Evolutionary conservation across 2,888 invertebrate species (phyloP).

Genomic region (Eilema caniola): DNA sequence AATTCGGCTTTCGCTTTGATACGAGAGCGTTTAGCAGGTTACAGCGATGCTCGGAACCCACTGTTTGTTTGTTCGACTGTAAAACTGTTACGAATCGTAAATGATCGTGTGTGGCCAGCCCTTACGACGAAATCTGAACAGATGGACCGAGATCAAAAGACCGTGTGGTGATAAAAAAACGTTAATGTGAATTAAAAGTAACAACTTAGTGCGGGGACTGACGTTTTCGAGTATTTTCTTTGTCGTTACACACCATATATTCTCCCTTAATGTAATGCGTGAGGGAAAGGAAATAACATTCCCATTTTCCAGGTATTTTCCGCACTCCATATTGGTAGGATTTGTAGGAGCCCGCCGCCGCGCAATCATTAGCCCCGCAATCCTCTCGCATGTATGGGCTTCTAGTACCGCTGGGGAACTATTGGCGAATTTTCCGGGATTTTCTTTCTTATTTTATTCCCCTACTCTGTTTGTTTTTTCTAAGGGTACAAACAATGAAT

Average conservation of each 20-base stretch:
- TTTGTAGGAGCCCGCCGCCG: constrained; percentile 72
- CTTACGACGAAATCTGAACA: constrained; percentile 86
- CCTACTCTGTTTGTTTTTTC: constrained; percentile 56
- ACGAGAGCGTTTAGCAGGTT: constrained; percentile 70
- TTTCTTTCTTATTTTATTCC: constrained; percentile 64
- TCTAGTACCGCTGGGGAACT: constrained; percentile 72
- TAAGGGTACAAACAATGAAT: constrained; percentile 46
- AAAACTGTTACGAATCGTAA: constrained; percentile 84
- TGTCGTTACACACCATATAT: constrained; percentile 59
- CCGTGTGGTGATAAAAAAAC: constrained; percentile 77
- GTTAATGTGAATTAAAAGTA: constrained; percentile 82
- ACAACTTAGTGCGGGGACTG: constrained; percentile 75
- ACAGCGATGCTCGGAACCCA: constrained; percentile 80
- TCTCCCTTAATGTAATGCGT: constrained; percentile 55
- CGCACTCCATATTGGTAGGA: constrained; percentile 83
- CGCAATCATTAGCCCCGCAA: constrained; percentile 80
- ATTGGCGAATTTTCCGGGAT: constrained; percentile 76
- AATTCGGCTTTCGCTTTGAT: constrained; percentile 82
- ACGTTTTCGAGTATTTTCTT: constrained; percentile 58
- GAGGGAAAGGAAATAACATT: constrained; percentile 67
- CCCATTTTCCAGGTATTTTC: constrained; percentile 84
- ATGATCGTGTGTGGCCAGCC: constrained; percentile 86
- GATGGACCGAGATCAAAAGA: constrained; percentile 85
- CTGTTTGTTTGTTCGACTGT: constrained; percentile 84
- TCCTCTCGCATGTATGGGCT: constrained; percentile 72